Percentiles rank a stretch among this genome's conserved stretches.
Conservation (phyloP, 2,888 invertebrate species). For the Byasa hedistus region DNA sequence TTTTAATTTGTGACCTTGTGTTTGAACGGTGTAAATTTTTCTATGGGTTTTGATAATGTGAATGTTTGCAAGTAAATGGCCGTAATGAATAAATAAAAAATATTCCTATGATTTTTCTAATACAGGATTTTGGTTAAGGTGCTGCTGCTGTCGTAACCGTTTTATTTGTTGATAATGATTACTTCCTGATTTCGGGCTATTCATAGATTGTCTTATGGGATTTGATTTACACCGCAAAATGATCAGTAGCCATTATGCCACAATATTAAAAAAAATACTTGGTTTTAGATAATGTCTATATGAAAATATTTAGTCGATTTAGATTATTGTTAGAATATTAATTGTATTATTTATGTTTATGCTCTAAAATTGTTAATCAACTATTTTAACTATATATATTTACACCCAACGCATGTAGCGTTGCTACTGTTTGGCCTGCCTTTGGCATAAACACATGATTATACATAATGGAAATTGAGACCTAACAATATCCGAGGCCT, state of each 20-base stretch:
- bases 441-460: conserved; percentile 48
- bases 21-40: conserved; percentile 77
- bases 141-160: conserved; percentile 53
- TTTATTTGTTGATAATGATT: conserved; percentile 48
- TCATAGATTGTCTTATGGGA: conserved; percentile 13
- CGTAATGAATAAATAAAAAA: conserved; percentile 40
- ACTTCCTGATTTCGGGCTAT: conserved; percentile 42
- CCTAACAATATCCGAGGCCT: conserved; percentile 46
- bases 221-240: conserved; percentile 47
- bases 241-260: conserved; percentile 47
- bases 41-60: conserved; percentile 67
- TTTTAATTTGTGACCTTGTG: conserved; percentile 59
- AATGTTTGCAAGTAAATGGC: conserved; percentile 45
- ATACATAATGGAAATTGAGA: conserved; percentile 44
- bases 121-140: conserved; percentile 57
- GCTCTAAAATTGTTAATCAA: conserved; percentile 67
- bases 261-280: conserved; percentile 61
- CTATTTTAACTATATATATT: conserved; percentile 40
- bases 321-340: conserved; percentile 71
- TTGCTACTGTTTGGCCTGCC: conserved; percentile 46
- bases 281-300: conserved; percentile 70
- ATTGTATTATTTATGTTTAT: conserved; percentile 78
- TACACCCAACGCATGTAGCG: conserved; percentile 51
- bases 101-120: conserved; percentile 45
- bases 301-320: conserved; percentile 76